Conservation (phyloP, 2,113 vertebrate species). For the Astur gentilis region DNA sequence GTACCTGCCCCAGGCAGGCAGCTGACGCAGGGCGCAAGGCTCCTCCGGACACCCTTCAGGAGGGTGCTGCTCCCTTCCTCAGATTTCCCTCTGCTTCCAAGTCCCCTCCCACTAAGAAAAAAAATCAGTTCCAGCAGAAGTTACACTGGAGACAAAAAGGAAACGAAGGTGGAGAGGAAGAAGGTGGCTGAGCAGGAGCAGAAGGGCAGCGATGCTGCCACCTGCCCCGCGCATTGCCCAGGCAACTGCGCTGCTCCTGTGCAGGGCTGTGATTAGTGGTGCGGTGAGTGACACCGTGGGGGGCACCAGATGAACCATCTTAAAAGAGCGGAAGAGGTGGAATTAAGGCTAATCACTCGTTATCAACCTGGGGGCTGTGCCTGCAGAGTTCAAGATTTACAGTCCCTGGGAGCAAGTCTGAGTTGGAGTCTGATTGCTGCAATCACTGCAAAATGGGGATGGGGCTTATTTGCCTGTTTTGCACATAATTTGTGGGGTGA, state of each 20-base stretch:
- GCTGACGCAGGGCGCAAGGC: fast-evolving
- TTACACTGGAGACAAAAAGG: neutral
- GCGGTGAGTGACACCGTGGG: neutral
- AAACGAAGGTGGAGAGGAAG: neutral
- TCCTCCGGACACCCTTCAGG: neutral
- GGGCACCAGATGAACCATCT: neutral
- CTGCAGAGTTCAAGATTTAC: neutral
- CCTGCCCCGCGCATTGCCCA: fast-evolving
- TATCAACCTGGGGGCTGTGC: neutral
- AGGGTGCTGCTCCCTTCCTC: neutral
- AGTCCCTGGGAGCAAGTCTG: neutral
- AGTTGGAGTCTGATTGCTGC: conserved; percentile 41
- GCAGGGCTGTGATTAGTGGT: neutral
- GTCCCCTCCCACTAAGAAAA: neutral
- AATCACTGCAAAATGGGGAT: neutral
- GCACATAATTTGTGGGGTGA: neutral
- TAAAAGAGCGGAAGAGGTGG: neutral
- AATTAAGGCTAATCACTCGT: conserved; percentile 29
- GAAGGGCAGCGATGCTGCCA: neutral
- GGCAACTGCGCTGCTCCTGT: neutral
- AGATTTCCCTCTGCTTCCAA: neutral
- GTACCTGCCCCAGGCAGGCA: neutral
- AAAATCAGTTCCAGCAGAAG: neutral
- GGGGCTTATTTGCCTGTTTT: neutral
- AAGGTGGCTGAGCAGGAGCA: neutral